Evolutionary conservation across 2,113 vertebrate species (phyloP).

Genomic region (Pungitius pungitius): DNA sequence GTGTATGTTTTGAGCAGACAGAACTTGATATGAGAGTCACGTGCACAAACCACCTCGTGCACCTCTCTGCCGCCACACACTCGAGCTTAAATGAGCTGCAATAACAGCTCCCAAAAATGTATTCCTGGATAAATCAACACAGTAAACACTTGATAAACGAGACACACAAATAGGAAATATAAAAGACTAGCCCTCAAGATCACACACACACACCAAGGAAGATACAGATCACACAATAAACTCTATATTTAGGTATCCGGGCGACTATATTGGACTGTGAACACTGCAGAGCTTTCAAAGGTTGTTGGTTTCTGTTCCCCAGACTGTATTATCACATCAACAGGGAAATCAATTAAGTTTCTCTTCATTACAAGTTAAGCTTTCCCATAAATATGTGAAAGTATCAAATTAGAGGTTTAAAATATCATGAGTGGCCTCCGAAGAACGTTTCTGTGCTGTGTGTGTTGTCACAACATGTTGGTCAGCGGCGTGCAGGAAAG

Average conservation of each 20-base stretch:
- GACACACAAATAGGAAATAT: conserved; percentile 35
- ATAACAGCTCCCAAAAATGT: conserved; percentile 57
- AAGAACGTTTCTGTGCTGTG: neutral
- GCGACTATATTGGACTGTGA: conserved; percentile 19
- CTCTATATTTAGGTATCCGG: conserved; percentile 24
- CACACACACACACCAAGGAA: neutral
- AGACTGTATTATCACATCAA: conserved; percentile 35
- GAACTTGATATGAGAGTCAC: conserved; percentile 29
- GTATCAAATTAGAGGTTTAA: conserved; percentile 35
- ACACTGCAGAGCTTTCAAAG: conserved; percentile 38
- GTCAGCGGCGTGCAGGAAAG: conserved; percentile 7
- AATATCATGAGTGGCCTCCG: conserved; percentile 4
- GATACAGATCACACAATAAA: conserved; percentile 51
- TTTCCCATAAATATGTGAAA: conserved; percentile 39
- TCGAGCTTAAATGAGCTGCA: conserved; percentile 55
- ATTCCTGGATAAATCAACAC: conserved; percentile 60
- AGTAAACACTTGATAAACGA: conserved; percentile 67
- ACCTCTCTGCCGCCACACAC: conserved; percentile 44
- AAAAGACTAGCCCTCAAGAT: conserved; percentile 12
- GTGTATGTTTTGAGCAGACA: conserved; percentile 58
- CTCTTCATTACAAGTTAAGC: conserved; percentile 28
- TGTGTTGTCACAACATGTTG: conserved; percentile 3
- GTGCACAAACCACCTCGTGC: conserved; percentile 17
- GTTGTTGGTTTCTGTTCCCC: conserved; percentile 35
- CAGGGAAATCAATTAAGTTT: conserved; percentile 43